Base-by-base conservation (phyloP, 2,888 invertebrate species). In the Prenolepis imparis region DNA sequence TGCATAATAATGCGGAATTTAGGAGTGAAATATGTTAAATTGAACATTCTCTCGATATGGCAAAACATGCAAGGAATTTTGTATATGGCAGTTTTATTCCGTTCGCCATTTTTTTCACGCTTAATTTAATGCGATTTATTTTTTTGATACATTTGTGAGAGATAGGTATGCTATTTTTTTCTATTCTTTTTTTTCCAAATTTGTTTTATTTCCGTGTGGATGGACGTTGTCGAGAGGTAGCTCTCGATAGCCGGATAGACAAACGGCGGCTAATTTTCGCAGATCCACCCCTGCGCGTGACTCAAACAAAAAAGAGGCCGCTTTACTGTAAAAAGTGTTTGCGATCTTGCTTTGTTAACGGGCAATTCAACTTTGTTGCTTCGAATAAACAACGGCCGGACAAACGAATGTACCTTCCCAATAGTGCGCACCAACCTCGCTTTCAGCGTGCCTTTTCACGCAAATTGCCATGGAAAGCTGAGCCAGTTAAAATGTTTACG, bases 311-410 rank as follows among this genome's bases (percentile, higher is more conserved):
- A 77, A 82, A 68, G 66, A 82, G 74, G 82, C 84, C 67, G 84
- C 78, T 85, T 86, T 86, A 70, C 85, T 86, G 88, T 91, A 91
- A 91, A 91, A 89, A 91, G 86, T 91, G 87, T 89, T 92, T 91
- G 92, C 90, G 90, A 90, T 91, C 91, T 93, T 92, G 91, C 90
- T 91, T 72, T 90, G 91, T 91, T 92, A 91, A 90, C 90, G 89
- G 89, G 89, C 91, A 90, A 93, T 93, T 93, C 91, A 92, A 93
- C 93, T 93, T 92, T 90, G 83, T 83, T 88, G 90, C 90, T 91
- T 91, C 91, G 89, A 91, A 93, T 93, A 89, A 88, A 89, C 87
- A 86, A 74, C 67, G 63, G 59, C 32, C 67, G 59, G 66, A 55
- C 84, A 85, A 84, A 83, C 83, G 83, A 82, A 88, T 75, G 81